Evolutionary conservation across 2,113 vertebrate species (phyloP).

Genomic region (Peucedramus taeniatus): DNA sequence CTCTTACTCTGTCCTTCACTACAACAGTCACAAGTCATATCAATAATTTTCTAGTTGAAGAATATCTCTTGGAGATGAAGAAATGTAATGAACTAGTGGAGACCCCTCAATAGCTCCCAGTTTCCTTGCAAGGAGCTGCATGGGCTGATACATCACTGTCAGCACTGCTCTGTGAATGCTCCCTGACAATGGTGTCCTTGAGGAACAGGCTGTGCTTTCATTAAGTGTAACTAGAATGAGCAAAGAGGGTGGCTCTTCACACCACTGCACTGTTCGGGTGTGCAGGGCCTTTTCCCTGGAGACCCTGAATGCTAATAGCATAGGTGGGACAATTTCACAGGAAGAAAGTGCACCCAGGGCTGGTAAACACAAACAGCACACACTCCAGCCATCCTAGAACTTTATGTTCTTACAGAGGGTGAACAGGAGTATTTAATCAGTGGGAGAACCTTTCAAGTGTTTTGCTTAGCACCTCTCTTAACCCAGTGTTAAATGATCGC

Average conservation of each 20-base stretch:
- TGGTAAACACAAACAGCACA: background rate
- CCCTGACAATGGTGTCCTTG: background rate
- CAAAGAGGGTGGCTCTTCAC: background rate
- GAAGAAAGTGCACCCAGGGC: background rate
- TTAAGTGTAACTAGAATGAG: background rate
- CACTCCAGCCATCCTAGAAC: background rate
- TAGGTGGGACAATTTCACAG: background rate
- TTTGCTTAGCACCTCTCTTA: background rate
- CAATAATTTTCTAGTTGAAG: background rate
- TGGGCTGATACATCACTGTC: background rate
- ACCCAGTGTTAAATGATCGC: background rate
- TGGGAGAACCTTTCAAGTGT: background rate
- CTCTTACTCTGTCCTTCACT: background rate
- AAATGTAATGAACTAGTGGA: background rate
- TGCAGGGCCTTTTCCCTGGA: background rate
- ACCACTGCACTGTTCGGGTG: background rate
- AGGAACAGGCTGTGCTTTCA: background rate
- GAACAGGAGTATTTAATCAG: background rate
- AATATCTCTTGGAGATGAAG: background rate
- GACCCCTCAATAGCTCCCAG: background rate
- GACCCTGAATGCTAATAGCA: rapidly evolving
- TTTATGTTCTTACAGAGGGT: background rate
- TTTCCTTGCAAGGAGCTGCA: background rate
- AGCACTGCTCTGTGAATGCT: background rate
- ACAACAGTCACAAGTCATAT: background rate